Percentiles rank a stretch among this genome's conserved stretches.
Evolutionary conservation across 2,888 invertebrate species (phyloP).

Genomic region (Cantharis flavilabris): DNA sequence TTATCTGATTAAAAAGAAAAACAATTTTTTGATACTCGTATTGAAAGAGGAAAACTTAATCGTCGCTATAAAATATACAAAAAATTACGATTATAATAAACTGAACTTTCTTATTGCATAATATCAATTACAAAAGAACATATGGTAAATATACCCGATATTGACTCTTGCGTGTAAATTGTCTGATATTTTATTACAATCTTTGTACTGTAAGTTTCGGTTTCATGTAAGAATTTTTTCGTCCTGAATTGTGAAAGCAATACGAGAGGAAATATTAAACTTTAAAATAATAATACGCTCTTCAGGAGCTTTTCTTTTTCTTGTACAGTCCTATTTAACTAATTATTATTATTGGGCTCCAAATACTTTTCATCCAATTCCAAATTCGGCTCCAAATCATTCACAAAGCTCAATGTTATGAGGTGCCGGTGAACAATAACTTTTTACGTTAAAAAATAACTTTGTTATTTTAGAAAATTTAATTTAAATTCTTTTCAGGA

Average conservation of each 20-base stretch:
- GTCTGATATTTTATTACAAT: slow-evolving; percentile 15
- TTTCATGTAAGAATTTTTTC: slow-evolving; percentile 8
- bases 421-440: too few species aligned
- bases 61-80: slow-evolving; percentile 7
- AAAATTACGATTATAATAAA: slow-evolving; percentile 11
- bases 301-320: not conserved
- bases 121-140: slow-evolving; percentile 17
- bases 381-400: too few species aligned
- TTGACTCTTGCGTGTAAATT: slow-evolving; percentile 9
- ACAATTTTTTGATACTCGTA: not conserved
- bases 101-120: slow-evolving; percentile 12
- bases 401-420: too few species aligned
- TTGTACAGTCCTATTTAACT: not conserved
- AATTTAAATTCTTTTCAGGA: too few species aligned
- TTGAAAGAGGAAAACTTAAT: slow-evolving; percentile 8
- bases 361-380: too few species aligned
- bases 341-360: too few species aligned
- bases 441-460: too few species aligned
- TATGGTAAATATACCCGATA: slow-evolving; percentile 14
- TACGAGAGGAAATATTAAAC: not conserved
- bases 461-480: too few species aligned
- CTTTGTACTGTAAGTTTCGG: slow-evolving; percentile 13
- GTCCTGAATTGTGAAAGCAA: not conserved
- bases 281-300: not conserved
- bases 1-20: not conserved